Percentiles rank a stretch among this genome's conserved stretches.
Evolutionary conservation across 1,140 invertebrate species (phyloP).

Genomic region (Macrocentrus cingulum): DNA sequence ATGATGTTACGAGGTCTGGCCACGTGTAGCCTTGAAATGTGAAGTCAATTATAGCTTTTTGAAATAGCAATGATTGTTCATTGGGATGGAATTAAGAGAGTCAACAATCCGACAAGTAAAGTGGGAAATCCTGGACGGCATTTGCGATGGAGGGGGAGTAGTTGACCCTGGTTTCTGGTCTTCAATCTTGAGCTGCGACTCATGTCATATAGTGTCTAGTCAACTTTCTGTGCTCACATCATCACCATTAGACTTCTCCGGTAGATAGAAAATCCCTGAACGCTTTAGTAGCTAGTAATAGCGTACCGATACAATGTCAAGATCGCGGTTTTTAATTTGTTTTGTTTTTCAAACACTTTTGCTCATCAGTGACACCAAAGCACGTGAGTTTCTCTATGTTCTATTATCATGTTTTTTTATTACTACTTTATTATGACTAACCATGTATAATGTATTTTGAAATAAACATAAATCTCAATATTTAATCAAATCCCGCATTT

Average conservation of each 20-base stretch:
- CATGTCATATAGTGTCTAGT: slow-evolving; percentile 30
- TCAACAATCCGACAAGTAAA: too few species aligned
- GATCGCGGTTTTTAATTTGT: neutral
- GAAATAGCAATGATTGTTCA: too few species aligned
- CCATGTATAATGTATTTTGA: neutral
- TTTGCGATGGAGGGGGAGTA: slow-evolving; percentile 30
- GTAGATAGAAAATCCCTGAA: neutral
- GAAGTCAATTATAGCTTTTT: too few species aligned
- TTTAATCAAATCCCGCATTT: too few species aligned
- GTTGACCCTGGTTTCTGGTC: slow-evolving; percentile 36
- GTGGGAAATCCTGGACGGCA: slow-evolving; percentile 2
- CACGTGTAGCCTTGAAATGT: too few species aligned
- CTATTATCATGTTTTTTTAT: neutral
- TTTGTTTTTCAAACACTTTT: neutral
- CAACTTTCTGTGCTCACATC: neutral
- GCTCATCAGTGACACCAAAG: neutral
- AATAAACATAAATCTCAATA: too few species aligned
- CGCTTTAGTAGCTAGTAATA: neutral
- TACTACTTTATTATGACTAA: neutral
- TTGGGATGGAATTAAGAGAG: too few species aligned
- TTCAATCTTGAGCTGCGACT: slow-evolving; percentile 17
- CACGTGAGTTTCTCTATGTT: neutral
- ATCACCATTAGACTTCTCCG: neutral
- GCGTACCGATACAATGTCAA: neutral
- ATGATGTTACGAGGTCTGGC: too few species aligned